phyloP scores from a whole-genome alignment of 2,797 vertebrate genomes.

The Syngnathus rostellatus region DNA sequence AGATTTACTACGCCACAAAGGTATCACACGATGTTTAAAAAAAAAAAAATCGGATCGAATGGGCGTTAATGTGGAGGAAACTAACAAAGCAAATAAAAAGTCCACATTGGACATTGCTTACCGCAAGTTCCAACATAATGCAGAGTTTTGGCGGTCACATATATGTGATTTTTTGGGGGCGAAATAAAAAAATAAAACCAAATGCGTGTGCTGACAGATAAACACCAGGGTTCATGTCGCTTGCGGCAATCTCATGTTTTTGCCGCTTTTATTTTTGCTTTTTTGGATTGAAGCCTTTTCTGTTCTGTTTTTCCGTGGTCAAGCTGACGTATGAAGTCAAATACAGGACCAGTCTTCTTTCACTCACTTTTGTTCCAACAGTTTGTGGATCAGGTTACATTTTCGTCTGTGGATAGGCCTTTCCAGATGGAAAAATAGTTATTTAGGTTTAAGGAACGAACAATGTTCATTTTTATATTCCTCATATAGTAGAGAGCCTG shows the following conservation, averaged over 20 bases:
- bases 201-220: conserved; percentile 9
- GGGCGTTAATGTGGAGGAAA: conserved; percentile 20
- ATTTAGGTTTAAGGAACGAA: neutral
- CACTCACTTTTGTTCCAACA: conserved; percentile 3
- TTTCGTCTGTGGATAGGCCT: neutral
- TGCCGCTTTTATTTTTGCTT: conserved; percentile 42
- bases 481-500: neutral
- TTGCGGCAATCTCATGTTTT: conserved; percentile 41
- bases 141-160: conserved; percentile 18
- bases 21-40: conserved; percentile 27
- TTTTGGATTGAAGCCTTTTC: conserved; percentile 39
- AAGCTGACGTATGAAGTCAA: conserved; percentile 38
- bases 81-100: conserved; percentile 19
- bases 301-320: conserved; percentile 56
- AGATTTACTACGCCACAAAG: conserved; percentile 46
- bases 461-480: neutral
- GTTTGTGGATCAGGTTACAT: conserved; percentile 1
- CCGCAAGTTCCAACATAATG: conserved; percentile 39
- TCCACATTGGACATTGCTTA: conserved; percentile 50
- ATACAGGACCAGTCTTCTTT: conserved; percentile 24
- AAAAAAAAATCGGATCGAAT: conserved; percentile 15
- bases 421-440: conserved; percentile 5
- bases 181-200: conserved; percentile 23
- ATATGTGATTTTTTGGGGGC: conserved; percentile 34
- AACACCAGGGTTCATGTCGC: conserved; percentile 32